These are phyloP conservation scores for Girardinus metallicus DNA, from an alignment of 2,797 vertebrate species.

Conservation along the genomic window DNA sequence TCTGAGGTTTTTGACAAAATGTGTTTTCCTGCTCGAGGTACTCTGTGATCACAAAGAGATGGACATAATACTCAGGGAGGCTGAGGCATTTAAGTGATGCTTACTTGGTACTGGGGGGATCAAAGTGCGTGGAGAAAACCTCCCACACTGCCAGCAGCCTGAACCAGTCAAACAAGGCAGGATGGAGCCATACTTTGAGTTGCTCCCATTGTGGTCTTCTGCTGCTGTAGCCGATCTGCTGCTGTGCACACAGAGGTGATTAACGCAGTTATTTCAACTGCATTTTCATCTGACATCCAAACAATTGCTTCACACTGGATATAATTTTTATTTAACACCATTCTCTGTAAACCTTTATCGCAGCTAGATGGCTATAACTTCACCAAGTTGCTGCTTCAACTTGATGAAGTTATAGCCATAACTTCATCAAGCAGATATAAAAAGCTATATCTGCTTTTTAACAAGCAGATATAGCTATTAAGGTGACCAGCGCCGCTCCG, in stretches of 20 bases:
- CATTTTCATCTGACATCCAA: background rate
- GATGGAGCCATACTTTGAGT: background rate
- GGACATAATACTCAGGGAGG: background rate
- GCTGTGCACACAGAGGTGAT: background rate
- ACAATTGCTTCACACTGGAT: background rate
- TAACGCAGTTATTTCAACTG: background rate
- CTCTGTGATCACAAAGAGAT: background rate
- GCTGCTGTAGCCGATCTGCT: background rate
- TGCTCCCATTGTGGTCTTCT: background rate
- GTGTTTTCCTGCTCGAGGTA: slow-evolving; percentile 46
- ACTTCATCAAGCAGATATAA: background rate
- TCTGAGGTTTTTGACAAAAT: slow-evolving; percentile 9
- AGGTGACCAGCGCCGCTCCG: background rate
- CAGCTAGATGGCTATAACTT: background rate
- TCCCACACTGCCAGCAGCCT: background rate
- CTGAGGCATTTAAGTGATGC: background rate
- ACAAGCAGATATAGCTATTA: background rate
- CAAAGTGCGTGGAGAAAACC: background rate
- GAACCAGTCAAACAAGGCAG: background rate
- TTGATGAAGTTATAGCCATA: too few species aligned
- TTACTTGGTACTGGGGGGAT: background rate
- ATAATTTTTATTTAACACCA: background rate
- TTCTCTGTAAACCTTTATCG: background rate
- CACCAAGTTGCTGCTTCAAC: background rate
- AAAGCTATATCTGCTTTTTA: too few species aligned